Evolutionary conservation across 2,888 invertebrate species (phyloP).

Genomic region (Pollenia griseotomentosa): DNA sequence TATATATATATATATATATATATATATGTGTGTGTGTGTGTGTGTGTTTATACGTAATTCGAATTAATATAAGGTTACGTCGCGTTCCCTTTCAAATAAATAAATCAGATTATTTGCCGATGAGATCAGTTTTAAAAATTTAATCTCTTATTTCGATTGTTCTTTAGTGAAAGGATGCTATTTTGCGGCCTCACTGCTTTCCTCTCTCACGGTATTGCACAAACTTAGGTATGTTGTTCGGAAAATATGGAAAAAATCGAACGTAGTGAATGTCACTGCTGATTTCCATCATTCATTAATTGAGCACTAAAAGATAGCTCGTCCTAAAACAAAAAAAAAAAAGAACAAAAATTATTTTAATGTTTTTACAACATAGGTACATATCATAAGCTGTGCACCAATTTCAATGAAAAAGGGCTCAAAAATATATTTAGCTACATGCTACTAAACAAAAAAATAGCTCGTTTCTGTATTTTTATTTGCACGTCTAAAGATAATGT

Average conservation of each 20-base stretch:
- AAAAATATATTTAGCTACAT: too few species aligned
- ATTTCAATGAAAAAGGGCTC: too few species aligned
- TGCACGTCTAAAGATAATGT: too few species aligned
- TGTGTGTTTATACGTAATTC: constrained; percentile 44
- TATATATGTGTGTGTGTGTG: constrained; percentile 36
- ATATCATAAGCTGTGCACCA: too few species aligned
- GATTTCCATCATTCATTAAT: constrained; percentile 71
- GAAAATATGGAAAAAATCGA: constrained; percentile 72
- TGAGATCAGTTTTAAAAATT: constrained; percentile 66
- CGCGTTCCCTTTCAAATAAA: constrained; percentile 49
- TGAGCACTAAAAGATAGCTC: constrained; percentile 71
- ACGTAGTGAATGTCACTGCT: constrained; percentile 72
- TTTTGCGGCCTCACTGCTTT: constrained; percentile 1
- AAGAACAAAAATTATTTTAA: background rate
- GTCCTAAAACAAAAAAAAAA: constrained; percentile 60
- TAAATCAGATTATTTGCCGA: constrained; percentile 46
- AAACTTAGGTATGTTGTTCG: constrained; percentile 72
- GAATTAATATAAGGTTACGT: constrained; percentile 49
- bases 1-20: background rate
- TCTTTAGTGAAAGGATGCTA: constrained; percentile 15
- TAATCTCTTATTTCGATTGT: constrained; percentile 54
- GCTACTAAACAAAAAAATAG: too few species aligned
- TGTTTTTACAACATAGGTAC: background rate
- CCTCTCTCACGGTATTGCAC: constrained; percentile 64
- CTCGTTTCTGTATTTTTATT: too few species aligned